phyloP scores from a whole-genome alignment of 2,888 invertebrate genomes.

The Caradrina kadenii region DNA sequence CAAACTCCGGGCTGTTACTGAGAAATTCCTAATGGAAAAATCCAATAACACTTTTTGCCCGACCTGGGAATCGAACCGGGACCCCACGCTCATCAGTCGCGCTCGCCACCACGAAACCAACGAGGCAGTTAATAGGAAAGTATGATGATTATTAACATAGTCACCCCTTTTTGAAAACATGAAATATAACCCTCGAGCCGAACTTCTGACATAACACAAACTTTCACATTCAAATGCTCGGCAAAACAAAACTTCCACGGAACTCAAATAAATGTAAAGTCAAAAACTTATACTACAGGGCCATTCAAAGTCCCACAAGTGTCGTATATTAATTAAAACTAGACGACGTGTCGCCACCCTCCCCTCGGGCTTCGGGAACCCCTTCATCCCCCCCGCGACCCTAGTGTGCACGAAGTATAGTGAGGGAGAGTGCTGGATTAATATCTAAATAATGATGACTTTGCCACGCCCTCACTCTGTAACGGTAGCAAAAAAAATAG shows the following conservation, averaged over 20 bases:
- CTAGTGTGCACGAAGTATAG: conserved; percentile 56
- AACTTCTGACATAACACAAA: conserved; percentile 17
- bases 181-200: neutral
- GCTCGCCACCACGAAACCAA: no score
- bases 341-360: conserved; percentile 55
- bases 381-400: conserved; percentile 33
- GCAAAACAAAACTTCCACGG: conserved; percentile 28
- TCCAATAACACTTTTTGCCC: no score
- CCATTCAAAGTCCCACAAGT: conserved; percentile 68
- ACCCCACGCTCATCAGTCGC: no score
- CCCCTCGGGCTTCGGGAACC: conserved; percentile 17
- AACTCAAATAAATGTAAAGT: conserved; percentile 57
- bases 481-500: conserved; percentile 74
- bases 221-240: conserved; percentile 34
- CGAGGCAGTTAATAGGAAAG: no score
- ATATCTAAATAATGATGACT: conserved; percentile 89
- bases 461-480: conserved; percentile 81
- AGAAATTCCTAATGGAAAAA: no score
- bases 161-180: neutral
- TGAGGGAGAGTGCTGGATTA: conserved; percentile 84
- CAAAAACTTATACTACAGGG: conserved; percentile 48
- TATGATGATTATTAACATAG: neutral
- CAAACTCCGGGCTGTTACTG: no score
- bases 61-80: no score
- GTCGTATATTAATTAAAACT: conserved; percentile 82